phyloP scores from a whole-genome alignment of 2,888 invertebrate genomes.

The Rhaphigaster nebulosa region DNA sequence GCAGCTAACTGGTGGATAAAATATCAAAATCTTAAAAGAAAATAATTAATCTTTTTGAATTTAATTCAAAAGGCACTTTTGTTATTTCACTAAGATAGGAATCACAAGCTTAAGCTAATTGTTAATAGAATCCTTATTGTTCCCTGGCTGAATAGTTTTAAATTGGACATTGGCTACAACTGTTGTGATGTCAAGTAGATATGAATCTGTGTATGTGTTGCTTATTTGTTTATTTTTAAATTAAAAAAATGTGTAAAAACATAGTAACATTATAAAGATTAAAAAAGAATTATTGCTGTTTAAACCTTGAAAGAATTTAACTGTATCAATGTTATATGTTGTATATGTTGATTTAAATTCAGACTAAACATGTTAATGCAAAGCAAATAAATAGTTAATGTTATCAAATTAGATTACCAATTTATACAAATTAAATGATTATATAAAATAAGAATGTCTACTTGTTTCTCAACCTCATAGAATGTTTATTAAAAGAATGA shows the following conservation, averaged over 20 bases:
- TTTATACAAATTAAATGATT: background rate
- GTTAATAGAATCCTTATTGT: constrained; percentile 21
- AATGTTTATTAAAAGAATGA: background rate
- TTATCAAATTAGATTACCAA: background rate
- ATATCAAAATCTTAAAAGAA: background rate
- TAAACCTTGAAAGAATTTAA: constrained; percentile 40
- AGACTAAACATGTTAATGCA: background rate
- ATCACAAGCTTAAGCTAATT: background rate
- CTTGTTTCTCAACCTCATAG: background rate
- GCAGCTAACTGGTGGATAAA: background rate
- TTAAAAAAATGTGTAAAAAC: background rate
- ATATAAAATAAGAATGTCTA: background rate
- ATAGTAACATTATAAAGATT: background rate
- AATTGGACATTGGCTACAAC: background rate
- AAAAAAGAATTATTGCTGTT: constrained; percentile 12
- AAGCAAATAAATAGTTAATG: background rate
- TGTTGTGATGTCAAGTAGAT: background rate
- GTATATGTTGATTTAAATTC: background rate
- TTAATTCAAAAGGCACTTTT: background rate
- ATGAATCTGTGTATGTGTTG: background rate
- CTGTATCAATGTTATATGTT: background rate
- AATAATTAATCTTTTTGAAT: background rate
- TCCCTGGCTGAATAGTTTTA: background rate
- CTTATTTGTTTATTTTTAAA: constrained; percentile 1
- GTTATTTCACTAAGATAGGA: background rate